Percentiles rank a stretch among this genome's conserved stretches.
phyloP scores from a whole-genome alignment of 2,888 invertebrate species.

The Campoplex nolae region DNA sequence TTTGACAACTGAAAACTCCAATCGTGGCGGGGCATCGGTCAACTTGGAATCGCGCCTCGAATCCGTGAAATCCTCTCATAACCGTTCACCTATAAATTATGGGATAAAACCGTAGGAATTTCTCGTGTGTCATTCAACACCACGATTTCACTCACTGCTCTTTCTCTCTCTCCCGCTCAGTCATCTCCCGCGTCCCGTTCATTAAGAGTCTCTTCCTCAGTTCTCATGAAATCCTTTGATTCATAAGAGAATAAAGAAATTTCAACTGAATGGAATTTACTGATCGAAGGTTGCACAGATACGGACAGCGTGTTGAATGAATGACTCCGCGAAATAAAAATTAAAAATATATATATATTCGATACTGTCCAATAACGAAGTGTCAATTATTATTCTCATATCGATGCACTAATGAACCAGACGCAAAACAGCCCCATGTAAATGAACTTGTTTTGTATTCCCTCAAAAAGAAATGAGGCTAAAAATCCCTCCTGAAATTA shows the following conservation, averaged over 20 bases:
- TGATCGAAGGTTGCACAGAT: neutral
- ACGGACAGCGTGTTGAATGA: neutral
- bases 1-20: neutral
- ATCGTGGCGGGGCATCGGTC: neutral
- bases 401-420: neutral
- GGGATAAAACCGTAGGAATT: slow-evolving; percentile 50
- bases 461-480: neutral
- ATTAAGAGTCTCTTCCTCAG: neutral
- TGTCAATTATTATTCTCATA: neutral
- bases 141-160: slow-evolving; percentile 9
- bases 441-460: neutral
- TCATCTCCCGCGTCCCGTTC: neutral
- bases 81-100: slow-evolving; percentile 3
- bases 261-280: neutral
- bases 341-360: no score
- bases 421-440: neutral
- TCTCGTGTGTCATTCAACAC: slow-evolving; percentile 44
- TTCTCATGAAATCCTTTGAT: neutral
- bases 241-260: neutral
- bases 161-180: neutral
- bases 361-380: neutral
- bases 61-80: slow-evolving; percentile 2
- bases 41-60: neutral
- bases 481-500: neutral
- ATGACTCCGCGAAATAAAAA: neutral